Conservation (phyloP, 2,888 invertebrate genomes). For the Euplexia lucipara region DNA sequence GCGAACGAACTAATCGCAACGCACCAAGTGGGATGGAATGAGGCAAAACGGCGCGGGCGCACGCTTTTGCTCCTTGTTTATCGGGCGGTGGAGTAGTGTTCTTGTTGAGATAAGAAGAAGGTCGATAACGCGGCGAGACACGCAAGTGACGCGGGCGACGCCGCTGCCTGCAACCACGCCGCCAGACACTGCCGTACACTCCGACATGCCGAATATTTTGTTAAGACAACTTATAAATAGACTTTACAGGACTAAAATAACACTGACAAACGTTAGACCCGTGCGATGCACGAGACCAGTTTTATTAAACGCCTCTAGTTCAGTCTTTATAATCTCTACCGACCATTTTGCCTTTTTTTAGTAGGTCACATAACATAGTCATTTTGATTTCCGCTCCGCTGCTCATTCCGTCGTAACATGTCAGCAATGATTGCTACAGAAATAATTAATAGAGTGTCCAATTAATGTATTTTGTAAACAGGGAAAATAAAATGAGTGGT, state of each 20-base stretch:
- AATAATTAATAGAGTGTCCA: slow-evolving; percentile 29
- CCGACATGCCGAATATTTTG: slow-evolving; percentile 70
- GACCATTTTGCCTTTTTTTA: slow-evolving; percentile 21
- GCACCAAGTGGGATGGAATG: slow-evolving; percentile 84
- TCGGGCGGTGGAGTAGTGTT: slow-evolving; percentile 84
- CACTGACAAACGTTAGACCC: slow-evolving; percentile 81
- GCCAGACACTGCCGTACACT: slow-evolving; percentile 62
- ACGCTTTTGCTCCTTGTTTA: slow-evolving; percentile 89
- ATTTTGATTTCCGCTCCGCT: slow-evolving; percentile 19
- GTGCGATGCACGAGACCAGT: slow-evolving; percentile 75
- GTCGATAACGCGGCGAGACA: slow-evolving; percentile 79
- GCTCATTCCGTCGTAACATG: slow-evolving; percentile 21
- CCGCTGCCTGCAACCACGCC: slow-evolving; percentile 72
- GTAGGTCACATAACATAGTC: slow-evolving; percentile 19
- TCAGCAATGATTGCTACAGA: slow-evolving; percentile 13
- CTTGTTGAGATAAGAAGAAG: slow-evolving; percentile 87
- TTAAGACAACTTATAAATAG: slow-evolving; percentile 87
- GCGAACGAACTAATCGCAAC: slow-evolving; percentile 85
- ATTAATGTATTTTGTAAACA: slow-evolving; percentile 9
- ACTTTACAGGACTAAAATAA: slow-evolving; percentile 81
- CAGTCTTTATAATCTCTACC: slow-evolving; percentile 19
- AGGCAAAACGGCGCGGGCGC: slow-evolving; percentile 88
- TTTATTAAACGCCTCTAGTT: slow-evolving; percentile 50
- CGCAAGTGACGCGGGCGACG: slow-evolving; percentile 63
- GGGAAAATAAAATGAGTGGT: background rate